phyloP scores from a whole-genome alignment of 2,888 invertebrate species.

The Stomorhina lunata region DNA sequence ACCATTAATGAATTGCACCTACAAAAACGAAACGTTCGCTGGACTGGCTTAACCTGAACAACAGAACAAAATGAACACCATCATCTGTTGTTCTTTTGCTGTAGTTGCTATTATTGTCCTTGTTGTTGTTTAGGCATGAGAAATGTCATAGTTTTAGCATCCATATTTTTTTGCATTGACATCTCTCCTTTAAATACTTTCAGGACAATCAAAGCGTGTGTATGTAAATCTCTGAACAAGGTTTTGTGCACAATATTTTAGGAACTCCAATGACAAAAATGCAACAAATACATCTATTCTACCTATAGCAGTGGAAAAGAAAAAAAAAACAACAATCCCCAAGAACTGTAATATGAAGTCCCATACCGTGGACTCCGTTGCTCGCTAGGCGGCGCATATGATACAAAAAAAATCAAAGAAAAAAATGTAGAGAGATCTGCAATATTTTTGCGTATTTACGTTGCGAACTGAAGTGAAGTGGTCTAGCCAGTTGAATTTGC shows the following conservation, averaged over 20 bases:
- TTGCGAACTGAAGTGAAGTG: conserved; percentile 73
- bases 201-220: background rate
- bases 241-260: conserved; percentile 22
- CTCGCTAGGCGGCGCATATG: background rate
- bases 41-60: conserved; percentile 62
- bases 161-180: conserved; percentile 39
- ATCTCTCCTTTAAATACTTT: conserved; percentile 24
- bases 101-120: conserved; percentile 13
- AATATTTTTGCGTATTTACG: conserved; percentile 32
- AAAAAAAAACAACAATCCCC: background rate
- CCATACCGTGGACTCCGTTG: background rate
- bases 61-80: conserved; percentile 68
- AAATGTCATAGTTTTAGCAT: conserved; percentile 46
- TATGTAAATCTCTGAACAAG: too few species aligned
- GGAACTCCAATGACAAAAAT: background rate
- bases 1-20: conserved; percentile 38
- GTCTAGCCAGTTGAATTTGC: conserved; percentile 73
- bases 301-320: conserved; percentile 7
- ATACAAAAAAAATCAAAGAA: background rate
- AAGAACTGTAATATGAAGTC: background rate
- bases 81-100: conserved; percentile 51
- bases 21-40: background rate
- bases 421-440: conserved; percentile 13
- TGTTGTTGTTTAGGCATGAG: conserved; percentile 24
- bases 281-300: background rate